Conservation (phyloP, 2,113 vertebrate species). For the Rhabdornis inornatus region DNA sequence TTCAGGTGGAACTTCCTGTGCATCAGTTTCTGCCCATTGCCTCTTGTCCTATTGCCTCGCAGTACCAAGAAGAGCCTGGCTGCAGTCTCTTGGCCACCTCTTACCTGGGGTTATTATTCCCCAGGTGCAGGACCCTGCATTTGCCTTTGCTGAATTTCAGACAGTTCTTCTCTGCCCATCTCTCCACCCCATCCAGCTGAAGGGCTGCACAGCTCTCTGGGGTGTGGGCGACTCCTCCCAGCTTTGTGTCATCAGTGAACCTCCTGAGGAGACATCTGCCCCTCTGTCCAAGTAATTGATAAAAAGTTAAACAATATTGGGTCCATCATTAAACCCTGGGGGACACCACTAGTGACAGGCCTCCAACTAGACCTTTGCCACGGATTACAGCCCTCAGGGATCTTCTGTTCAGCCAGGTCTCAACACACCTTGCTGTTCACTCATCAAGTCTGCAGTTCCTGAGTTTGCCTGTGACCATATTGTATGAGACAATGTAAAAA, state of each 20-base stretch:
- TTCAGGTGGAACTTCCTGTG: background rate
- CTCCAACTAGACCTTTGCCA: no score
- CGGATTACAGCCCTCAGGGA: no score
- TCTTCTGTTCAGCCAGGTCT: background rate
- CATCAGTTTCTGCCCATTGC: background rate
- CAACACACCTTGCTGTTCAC: background rate
- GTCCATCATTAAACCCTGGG: background rate
- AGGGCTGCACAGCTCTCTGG: background rate
- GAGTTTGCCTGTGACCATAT: background rate
- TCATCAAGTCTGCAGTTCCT: rapidly evolving
- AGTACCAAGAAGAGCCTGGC: background rate
- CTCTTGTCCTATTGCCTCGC: background rate
- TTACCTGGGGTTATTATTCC: background rate
- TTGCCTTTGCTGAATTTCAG: background rate
- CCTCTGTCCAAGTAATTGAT: background rate
- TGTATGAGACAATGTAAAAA: rapidly evolving
- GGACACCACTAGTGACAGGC: background rate
- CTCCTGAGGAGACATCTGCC: background rate
- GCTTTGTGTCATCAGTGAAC: background rate
- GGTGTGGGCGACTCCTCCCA: rapidly evolving
- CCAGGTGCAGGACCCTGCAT: background rate
- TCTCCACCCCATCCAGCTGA: background rate
- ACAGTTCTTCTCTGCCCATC: background rate
- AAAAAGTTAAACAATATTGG: background rate
- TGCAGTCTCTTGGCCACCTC: background rate